Evolutionary conservation across 1,140 invertebrate species (phyloP).

Genomic region (Aphaenogaster floridana): DNA sequence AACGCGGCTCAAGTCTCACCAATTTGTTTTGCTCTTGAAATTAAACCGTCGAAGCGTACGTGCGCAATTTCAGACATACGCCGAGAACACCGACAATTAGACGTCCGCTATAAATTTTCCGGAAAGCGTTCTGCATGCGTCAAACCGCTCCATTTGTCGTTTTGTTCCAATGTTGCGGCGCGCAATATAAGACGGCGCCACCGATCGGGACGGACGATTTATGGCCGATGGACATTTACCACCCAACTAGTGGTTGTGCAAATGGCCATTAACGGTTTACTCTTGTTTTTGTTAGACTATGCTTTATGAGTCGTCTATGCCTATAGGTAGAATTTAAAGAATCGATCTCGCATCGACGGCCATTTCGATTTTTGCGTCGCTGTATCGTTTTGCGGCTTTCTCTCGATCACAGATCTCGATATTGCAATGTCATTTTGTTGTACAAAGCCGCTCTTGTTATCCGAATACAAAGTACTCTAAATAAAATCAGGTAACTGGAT

Average conservation of each 20-base stretch:
- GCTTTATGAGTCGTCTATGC: constrained; percentile 36
- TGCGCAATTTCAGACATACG: constrained; percentile 28
- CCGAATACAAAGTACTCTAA: constrained; percentile 35
- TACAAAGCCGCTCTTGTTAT: constrained; percentile 44
- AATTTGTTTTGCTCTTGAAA: constrained; percentile 2
- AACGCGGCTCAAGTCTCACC: not conserved
- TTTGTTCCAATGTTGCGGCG: constrained; percentile 28
- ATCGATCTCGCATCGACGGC: constrained; percentile 25
- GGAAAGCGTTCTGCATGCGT: constrained; percentile 49
- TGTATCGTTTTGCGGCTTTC: constrained; percentile 39
- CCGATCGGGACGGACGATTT: constrained; percentile 47
- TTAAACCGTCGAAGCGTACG: constrained; percentile 10
- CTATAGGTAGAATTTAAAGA: constrained; percentile 42
- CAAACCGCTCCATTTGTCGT: constrained; percentile 36
- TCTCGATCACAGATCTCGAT: constrained; percentile 33
- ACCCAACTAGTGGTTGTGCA: constrained; percentile 54
- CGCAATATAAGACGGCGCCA: constrained; percentile 1
- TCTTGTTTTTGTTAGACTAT: constrained; percentile 44
- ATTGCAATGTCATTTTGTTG: constrained; percentile 37
- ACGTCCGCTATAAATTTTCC: constrained; percentile 50
- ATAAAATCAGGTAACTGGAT: constrained; percentile 26
- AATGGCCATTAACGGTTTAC: constrained; percentile 56
- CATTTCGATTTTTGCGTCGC: constrained; percentile 28
- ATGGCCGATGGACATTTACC: constrained; percentile 57
- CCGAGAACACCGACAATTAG: constrained; percentile 46